Evolutionary conservation across 2,113 vertebrate species (phyloP).

Genomic region (Aythya baeri): DNA sequence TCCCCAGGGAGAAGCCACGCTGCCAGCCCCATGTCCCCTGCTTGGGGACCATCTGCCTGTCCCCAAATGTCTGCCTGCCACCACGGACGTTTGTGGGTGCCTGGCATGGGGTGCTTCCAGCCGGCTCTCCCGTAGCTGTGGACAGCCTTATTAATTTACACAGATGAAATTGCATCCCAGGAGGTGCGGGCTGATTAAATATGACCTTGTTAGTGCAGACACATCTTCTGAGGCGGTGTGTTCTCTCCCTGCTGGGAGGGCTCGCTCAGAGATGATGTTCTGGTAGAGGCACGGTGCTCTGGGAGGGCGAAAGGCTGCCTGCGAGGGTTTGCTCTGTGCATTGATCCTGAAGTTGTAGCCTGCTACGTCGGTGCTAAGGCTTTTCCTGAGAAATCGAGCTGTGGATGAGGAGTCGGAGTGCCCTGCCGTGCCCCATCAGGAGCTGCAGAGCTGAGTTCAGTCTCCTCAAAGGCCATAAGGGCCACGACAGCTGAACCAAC

Average conservation of each 20-base stretch:
- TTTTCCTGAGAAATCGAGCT: not conserved
- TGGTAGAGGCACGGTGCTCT: fast-evolving
- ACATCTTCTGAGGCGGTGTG: fast-evolving
- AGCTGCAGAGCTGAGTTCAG: not conserved
- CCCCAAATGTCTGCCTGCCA: not conserved
- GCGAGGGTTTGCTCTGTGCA: not conserved
- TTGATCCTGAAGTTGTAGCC: not conserved
- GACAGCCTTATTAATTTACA: not conserved
- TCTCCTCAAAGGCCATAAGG: not conserved
- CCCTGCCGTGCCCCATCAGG: not conserved
- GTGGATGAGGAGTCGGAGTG: fast-evolving
- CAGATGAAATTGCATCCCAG: not conserved
- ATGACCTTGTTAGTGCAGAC: constrained; percentile 10
- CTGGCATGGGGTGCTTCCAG: not conserved
- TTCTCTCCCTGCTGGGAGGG: not conserved
- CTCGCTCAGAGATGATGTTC: not conserved
- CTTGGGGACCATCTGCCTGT: not conserved
- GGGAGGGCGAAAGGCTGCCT: not conserved
- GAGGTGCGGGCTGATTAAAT: constrained; percentile 3
- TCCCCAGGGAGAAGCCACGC: not conserved
- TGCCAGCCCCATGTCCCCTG: not conserved
- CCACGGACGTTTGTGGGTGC: not conserved
- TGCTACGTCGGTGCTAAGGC: not conserved
- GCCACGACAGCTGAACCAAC: not conserved
- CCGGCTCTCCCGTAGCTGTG: not conserved